Conservation (phyloP, 1,140 invertebrate species). For the Diabrotica virgifera region DNA sequence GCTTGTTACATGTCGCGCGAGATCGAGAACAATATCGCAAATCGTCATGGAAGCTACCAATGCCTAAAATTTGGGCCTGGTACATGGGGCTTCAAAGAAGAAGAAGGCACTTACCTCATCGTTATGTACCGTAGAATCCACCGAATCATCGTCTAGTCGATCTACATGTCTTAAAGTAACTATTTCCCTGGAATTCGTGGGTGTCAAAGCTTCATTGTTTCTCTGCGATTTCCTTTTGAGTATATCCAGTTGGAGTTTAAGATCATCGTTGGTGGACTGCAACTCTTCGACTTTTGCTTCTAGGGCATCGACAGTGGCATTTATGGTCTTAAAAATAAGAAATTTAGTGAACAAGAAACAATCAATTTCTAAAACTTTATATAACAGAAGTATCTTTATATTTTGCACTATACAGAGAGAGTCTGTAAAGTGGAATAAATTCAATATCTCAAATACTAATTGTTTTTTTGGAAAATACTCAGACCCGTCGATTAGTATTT, state of each 20-base stretch:
- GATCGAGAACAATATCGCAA: too few relatives aligned
- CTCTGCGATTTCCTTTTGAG: constrained; percentile 11
- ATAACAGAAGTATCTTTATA: too few relatives aligned
- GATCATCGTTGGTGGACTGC: constrained; percentile 72
- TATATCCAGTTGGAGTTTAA: constrained; percentile 50
- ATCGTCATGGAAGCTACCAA: too few relatives aligned
- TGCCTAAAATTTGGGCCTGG: too few relatives aligned
- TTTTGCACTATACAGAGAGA: too few relatives aligned
- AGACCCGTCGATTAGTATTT: too few relatives aligned
- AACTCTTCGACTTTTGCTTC: constrained; percentile 80
- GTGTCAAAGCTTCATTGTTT: constrained; percentile 4
- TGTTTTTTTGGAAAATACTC: too few relatives aligned
- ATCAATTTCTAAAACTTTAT: too few relatives aligned
- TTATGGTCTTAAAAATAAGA: constrained; percentile 53
- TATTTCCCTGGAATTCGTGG: constrained; percentile 11
- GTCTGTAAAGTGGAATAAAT: too few relatives aligned
- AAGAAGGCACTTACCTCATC: constrained; percentile 23
- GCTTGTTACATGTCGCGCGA: too few relatives aligned
- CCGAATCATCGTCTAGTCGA: constrained; percentile 14
- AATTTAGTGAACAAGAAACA: neutral
- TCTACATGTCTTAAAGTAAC: constrained; percentile 21
- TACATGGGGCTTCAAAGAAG: too few relatives aligned
- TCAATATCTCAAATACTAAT: too few relatives aligned
- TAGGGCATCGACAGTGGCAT: constrained; percentile 69
- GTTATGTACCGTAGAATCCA: constrained; percentile 8